Conservation (phyloP, 2,888 invertebrate species). For the Tigriopus californicus region DNA sequence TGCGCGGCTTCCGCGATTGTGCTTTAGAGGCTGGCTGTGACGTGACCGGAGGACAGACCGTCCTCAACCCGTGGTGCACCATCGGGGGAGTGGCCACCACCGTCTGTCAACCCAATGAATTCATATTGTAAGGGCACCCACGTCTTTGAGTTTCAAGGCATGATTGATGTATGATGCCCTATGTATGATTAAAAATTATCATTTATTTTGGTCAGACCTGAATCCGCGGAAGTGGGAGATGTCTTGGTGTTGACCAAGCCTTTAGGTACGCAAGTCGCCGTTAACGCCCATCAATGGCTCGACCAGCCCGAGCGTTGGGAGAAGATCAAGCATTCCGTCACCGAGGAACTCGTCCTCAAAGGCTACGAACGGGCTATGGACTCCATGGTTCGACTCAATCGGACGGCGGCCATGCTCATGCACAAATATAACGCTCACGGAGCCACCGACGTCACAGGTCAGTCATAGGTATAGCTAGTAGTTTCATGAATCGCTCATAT, state of each 20-base stretch:
- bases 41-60: conserved; percentile 51
- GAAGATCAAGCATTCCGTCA: conserved; percentile 42
- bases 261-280: conserved; percentile 61
- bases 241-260: conserved; percentile 67
- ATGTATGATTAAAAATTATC: conserved; percentile 19
- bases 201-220: conserved; percentile 40
- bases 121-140: conserved; percentile 43
- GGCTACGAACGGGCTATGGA: conserved; percentile 52
- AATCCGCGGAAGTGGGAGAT: conserved; percentile 54
- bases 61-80: conserved; percentile 63
- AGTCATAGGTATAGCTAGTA: no score
- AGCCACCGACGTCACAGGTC: conserved; percentile 57
- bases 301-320: conserved; percentile 53
- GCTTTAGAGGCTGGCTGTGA: conserved; percentile 47
- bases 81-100: conserved; percentile 62
- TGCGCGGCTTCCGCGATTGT: conserved; percentile 66
- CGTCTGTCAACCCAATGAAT: conserved; percentile 48
- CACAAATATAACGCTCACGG: conserved; percentile 65
- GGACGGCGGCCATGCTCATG: conserved; percentile 52
- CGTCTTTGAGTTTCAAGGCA: no score
- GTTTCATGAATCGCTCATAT: no score
- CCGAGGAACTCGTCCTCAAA: conserved; percentile 42
- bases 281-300: conserved; percentile 58
- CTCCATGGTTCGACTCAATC: conserved; percentile 58
- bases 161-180: no score